Evolutionary conservation across 2,797 vertebrate genomes (phyloP), one percentile per base, ranked within the genome.

Genomic region (Chaetodon trifasciatus): DNA sequence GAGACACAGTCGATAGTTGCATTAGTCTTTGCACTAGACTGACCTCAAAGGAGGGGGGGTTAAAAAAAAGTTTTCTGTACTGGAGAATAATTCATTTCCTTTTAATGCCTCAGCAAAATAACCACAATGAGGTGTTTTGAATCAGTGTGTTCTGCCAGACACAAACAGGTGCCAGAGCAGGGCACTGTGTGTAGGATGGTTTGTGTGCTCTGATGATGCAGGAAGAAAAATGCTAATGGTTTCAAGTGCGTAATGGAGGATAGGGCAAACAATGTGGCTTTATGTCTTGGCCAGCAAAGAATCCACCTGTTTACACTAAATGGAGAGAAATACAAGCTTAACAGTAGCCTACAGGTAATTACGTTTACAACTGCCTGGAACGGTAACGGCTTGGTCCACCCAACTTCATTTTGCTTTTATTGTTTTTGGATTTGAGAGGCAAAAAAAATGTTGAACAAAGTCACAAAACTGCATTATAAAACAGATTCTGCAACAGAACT

Each of bases 211-310:
- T 61, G 61, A 69, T 49, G n/a, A 44, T 40, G 37, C n/a, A 60
- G 39, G 53, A 37, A 60, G 37, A 64, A 62, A 87, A 68, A 70
- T 40, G 37, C 39, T 58, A 62, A 79, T 72, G 39, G 50, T 44
- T 87, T 90, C 52, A 80, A 64, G 64, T 83, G 79, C 13, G 37
- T 78, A 84, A 86, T 70, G 67, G 74, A 89, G 39, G 65, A 23
- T 3, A 61, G 35, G 40, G 55, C 55, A 86, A 89, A 88, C 81
- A 86, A 74, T 82, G 62, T 70, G 46, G 64, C 78, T 81, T 60
- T 61, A 35, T 86, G 65, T 64, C 23, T 75, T 37, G n/a, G 61
- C 79, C 71, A 66, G 67, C 42, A 40, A 61, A 8, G 57, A 74
- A 23, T 55, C 8, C 8, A 71, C 46, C 46, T 82, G 52, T 64